A percentile compares a stretch with the other conserved stretches of the same genome.
These are phyloP conservation scores for Ursus arctos DNA, from an alignment of 2,113 vertebrate species.

Conservation along the genomic window DNA sequence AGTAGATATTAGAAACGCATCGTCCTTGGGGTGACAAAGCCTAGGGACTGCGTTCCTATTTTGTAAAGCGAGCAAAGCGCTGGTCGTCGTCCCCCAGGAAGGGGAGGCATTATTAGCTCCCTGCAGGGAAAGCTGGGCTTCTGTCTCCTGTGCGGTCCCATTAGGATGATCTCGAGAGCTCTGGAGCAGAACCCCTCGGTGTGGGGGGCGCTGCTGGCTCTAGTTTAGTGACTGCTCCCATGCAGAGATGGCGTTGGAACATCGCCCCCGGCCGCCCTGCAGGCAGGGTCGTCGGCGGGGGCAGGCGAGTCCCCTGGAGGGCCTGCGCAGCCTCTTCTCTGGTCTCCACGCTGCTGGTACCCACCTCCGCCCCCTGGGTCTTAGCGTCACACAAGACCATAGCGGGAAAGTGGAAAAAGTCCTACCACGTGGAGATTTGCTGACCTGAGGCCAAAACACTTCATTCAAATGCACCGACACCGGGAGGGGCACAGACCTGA, in stretches of 20 bases:
- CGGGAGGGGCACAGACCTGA: not conserved
- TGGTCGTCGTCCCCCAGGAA: not conserved
- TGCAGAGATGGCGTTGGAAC: not conserved
- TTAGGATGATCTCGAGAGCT: not conserved
- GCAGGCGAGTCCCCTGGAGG: not conserved
- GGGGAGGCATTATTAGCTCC: not conserved
- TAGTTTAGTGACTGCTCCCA: not conserved
- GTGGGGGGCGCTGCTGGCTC: not conserved
- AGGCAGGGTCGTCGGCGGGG: no score
- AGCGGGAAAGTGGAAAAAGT: not conserved
- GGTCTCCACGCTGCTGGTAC: not conserved
- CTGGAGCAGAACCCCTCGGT: not conserved
- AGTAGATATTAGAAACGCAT: not conserved
- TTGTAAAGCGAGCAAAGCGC: not conserved
- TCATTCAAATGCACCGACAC: not conserved
- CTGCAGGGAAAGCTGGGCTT: not conserved
- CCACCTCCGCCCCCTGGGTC: rapidly evolving
- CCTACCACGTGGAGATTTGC: not conserved
- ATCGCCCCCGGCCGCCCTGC: not conserved
- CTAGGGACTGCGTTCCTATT: not conserved
- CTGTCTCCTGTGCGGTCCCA: not conserved
- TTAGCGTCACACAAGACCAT: not conserved
- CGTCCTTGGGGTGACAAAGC: not conserved
- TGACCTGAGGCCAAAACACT: not conserved
- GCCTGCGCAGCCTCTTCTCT: not conserved